Percentiles rank a stretch among this genome's conserved stretches.
These are phyloP conservation scores for Chloropsis hardwickii DNA, from an alignment of 2,113 vertebrate species.

Conservation along the genomic window DNA sequence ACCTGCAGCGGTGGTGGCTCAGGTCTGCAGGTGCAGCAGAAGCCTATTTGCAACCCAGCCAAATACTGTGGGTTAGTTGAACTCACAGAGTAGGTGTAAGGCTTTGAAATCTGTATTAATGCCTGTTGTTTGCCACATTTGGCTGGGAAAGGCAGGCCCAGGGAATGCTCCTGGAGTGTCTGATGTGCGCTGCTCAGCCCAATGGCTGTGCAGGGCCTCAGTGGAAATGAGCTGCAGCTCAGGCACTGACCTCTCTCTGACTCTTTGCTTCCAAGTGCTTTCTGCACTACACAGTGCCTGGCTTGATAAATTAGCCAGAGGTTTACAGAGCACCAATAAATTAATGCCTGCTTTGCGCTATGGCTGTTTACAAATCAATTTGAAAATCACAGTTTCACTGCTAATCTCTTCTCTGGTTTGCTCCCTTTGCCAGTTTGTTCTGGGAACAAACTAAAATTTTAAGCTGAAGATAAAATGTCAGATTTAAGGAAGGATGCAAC, in stretches of 20 bases:
- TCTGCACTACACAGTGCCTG: background rate
- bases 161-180: background rate
- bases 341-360: background rate
- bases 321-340: background rate
- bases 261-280: background rate
- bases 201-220: fast-evolving
- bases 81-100: background rate
- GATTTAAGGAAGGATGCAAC: background rate
- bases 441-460: background rate
- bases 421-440: background rate
- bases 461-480: background rate
- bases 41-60: background rate
- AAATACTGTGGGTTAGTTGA: background rate
- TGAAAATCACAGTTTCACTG: background rate
- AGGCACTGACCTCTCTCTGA: background rate
- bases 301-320: background rate
- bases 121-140: background rate
- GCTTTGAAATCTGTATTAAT: background rate
- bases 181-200: fast-evolving
- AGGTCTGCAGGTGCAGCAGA: background rate
- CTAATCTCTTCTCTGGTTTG: background rate
- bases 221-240: background rate
- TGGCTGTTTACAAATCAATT: background rate
- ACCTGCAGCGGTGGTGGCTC: fast-evolving
- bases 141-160: background rate